Conservation (phyloP, 2,888 invertebrate genomes). For the Parascotia fuliginaria region DNA sequence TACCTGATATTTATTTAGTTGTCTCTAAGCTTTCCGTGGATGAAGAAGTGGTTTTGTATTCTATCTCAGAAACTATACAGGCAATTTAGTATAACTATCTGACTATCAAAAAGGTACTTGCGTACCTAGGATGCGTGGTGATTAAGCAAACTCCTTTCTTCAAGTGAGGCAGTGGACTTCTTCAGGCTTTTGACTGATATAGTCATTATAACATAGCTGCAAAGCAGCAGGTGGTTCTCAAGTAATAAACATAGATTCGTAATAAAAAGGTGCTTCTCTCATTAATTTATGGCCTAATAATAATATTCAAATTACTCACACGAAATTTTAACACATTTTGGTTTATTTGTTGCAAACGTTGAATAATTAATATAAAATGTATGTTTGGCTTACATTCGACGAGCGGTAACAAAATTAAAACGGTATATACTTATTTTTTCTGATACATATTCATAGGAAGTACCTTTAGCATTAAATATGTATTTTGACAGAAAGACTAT, state of each 20-base stretch:
- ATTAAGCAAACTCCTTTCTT: too few relatives aligned
- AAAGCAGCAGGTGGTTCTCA: slow-evolving; percentile 27
- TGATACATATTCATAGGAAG: slow-evolving; percentile 1
- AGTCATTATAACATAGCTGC: not conserved
- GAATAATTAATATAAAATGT: slow-evolving; percentile 8
- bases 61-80: too few relatives aligned
- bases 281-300: slow-evolving; percentile 26
- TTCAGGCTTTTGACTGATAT: too few relatives aligned
- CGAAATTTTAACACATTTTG: slow-evolving; percentile 17
- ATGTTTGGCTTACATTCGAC: slow-evolving; percentile 1
- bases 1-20: too few relatives aligned
- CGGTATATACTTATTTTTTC: not conserved
- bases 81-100: too few relatives aligned
- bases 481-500: too few relatives aligned
- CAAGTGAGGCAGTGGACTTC: too few relatives aligned
- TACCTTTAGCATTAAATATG: not conserved
- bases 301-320: slow-evolving; percentile 30
- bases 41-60: too few relatives aligned
- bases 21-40: too few relatives aligned
- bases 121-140: too few relatives aligned
- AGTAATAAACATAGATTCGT: slow-evolving; percentile 16
- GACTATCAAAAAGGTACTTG: too few relatives aligned
- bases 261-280: slow-evolving; percentile 14
- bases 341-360: slow-evolving; percentile 6
- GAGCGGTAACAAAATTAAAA: not conserved